Base-by-base conservation (phyloP, 2,888 invertebrate genomes). In the Ophion slaviceki region DNA sequence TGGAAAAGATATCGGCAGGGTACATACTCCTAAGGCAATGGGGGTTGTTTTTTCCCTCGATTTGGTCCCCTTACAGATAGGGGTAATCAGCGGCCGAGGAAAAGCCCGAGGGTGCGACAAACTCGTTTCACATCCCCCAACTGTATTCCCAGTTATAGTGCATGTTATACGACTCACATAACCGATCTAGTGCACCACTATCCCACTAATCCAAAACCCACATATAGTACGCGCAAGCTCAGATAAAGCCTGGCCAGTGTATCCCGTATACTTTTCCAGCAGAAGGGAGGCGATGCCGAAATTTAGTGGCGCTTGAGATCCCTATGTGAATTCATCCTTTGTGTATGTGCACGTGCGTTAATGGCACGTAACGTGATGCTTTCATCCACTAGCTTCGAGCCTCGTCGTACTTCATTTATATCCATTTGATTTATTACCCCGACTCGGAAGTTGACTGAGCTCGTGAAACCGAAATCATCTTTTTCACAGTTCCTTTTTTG, bases 1-100 rank as follows among this genome's bases (percentile, higher is more conserved):
- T 62, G 61, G 68, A 72, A 77, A 78, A 74, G 81, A 81, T 74
- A 85, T 81, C 78, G 62, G 62, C 61, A 61, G 64, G 70, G 77
- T 85, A 87, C 88, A 36, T 36, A 59, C 36, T 72, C 72, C 36
- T 5, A 59, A 59, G 47, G 80, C 75, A 64, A 76, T 24, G 40
- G 36, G 45, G 72, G 40, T 45, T 75, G 45, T 67, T 28, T 75
- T 68, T 75, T 75, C 57, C 72, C 78, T 61, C 47, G 24, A 24
- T 68, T 71, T 68, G 62, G 68, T 59, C 68, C 71, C 80, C 57
- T 80, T 77, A 20, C 53, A 84, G 88, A 90, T 91, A 89, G 88
- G 91, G 91, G 91, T 91, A 91, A 92, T 91, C 90, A 90, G 90
- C 83, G 88, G 78, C 70, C 78, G 80, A 66, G 74, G 32, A 87